Base-by-base conservation (phyloP, 2,113 vertebrate species). In the Holacanthus passer region DNA sequence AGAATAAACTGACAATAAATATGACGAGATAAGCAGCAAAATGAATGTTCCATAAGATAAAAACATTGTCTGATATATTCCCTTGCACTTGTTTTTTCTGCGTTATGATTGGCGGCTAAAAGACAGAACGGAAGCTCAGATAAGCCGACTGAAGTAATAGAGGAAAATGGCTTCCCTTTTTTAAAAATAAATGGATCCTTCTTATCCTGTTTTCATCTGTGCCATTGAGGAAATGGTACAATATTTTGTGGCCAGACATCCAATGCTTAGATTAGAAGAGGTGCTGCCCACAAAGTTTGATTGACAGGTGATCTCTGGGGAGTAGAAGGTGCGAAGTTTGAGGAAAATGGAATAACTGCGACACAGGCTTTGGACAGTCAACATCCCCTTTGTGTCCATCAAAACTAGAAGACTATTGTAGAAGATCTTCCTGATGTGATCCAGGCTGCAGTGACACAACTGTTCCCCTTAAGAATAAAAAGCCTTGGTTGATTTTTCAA, bases 71-170 rank as follows among this genome's bases (percentile, higher is more conserved):
- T 10, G 7, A 31, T 29, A 7, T 31, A 56, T 48, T 43, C 17
- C n/a, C 3, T 3, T 69, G 16, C 14, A 53, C 22, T 39, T 55
- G 31, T 24, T 69, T 69, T 35, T 11, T 37, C 22, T 35, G 13
- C 24, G 14, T 55, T 56, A 16, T 22, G 12, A 35, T 14, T 20
- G 19, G n/a, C 19, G 43, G 24, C 31, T 73, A 12, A 14, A 50
- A 29, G 5, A 50, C 43, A 29, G n/a, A 59, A 32, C n/a, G n/a
- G n/a, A n/a, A n/a, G n/a, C n/a, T n/a, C 27, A 32, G 56, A 63
- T 63, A 73, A 60, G 13, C 14, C 43, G 37, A 48, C 60, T 24
- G 39, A 58, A 59, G 37, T n/a, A n/a, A n/a, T n/a, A n/a, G n/a
- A n/a, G n/a, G n/a, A n/a, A n/a, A n/a, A n/a, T 37, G 43, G 43